Evolutionary conservation across 2,113 vertebrate species (phyloP).

Genomic region (Athene noctua): DNA sequence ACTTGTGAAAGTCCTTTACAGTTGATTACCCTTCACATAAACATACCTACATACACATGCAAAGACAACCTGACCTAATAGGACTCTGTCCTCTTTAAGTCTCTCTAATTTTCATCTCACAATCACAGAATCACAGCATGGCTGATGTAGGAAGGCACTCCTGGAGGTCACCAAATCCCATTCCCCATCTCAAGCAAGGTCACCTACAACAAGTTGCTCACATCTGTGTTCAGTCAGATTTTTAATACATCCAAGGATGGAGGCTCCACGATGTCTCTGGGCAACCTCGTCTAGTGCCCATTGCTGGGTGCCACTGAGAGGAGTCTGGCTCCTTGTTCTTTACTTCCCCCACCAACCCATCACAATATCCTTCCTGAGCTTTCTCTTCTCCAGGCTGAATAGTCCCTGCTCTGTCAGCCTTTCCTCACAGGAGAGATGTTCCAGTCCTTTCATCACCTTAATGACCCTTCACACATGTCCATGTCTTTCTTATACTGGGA

Average conservation of each 20-base stretch:
- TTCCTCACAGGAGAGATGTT: not conserved
- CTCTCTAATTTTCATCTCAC: not conserved
- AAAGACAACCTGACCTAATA: not conserved
- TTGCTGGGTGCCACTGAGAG: not conserved
- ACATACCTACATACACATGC: not conserved
- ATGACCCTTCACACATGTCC: not conserved
- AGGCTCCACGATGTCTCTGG: not conserved
- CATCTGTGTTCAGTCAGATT: rapidly evolving
- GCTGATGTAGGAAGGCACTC: not conserved
- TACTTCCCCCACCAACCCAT: not conserved
- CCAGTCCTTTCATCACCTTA: not conserved
- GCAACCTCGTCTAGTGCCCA: not conserved
- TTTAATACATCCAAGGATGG: not conserved
- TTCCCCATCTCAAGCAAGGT: not conserved
- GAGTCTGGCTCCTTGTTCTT: not conserved
- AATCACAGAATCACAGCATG: not conserved
- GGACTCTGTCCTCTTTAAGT: not conserved
- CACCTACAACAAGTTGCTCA: not conserved
- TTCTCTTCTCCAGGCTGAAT: not conserved
- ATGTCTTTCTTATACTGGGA: not conserved
- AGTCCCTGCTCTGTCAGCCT: not conserved
- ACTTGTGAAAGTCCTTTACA: not conserved
- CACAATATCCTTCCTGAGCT: not conserved
- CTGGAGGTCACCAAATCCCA: not conserved
- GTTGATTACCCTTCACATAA: not conserved